These are phyloP conservation scores for Suillia variegata DNA, from an alignment of 2,888 invertebrate genomes.

Conservation along the genomic window DNA sequence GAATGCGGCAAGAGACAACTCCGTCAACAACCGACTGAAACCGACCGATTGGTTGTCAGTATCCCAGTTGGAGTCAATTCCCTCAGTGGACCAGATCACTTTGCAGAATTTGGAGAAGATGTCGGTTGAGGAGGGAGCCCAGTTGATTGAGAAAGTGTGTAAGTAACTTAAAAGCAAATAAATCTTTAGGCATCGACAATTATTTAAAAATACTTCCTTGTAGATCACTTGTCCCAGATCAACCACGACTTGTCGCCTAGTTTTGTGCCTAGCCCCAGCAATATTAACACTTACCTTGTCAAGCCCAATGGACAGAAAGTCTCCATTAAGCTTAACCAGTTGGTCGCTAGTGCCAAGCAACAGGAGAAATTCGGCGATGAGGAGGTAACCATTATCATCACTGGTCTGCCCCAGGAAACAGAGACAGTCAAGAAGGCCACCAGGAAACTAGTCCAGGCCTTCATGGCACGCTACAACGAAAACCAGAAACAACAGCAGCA, in stretches of 20 bases:
- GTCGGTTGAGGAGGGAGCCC: conserved; percentile 45
- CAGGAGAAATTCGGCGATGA: conserved; percentile 42
- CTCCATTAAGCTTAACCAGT: conserved; percentile 34
- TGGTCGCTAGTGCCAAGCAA: conserved; percentile 38
- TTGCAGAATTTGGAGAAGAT: conserved; percentile 44
- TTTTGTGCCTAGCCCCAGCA: conserved; percentile 37
- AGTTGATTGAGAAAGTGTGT: conserved; percentile 47
- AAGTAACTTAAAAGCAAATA: conserved; percentile 27
- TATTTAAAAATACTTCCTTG: neutral
- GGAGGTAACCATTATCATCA: conserved; percentile 53
- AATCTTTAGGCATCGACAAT: neutral
- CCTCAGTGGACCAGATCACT: conserved; percentile 44
- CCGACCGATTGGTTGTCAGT: conserved; percentile 48
- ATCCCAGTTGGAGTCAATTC: conserved; percentile 43
- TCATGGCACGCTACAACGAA: conserved; percentile 47
- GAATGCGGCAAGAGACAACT: conserved; percentile 21
- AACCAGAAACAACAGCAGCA: conserved; percentile 31
- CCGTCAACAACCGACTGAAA: conserved; percentile 34
- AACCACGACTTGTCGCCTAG: conserved; percentile 41
- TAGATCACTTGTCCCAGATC: conserved; percentile 50
- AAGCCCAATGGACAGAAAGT: conserved; percentile 37
- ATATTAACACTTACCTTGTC: conserved; percentile 35
- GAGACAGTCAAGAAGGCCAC: conserved; percentile 43
- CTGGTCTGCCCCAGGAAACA: conserved; percentile 45
- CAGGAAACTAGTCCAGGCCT: conserved; percentile 46